phyloP scores from a whole-genome alignment of 2,888 invertebrate species.

The Perizoma affinitatum region DNA sequence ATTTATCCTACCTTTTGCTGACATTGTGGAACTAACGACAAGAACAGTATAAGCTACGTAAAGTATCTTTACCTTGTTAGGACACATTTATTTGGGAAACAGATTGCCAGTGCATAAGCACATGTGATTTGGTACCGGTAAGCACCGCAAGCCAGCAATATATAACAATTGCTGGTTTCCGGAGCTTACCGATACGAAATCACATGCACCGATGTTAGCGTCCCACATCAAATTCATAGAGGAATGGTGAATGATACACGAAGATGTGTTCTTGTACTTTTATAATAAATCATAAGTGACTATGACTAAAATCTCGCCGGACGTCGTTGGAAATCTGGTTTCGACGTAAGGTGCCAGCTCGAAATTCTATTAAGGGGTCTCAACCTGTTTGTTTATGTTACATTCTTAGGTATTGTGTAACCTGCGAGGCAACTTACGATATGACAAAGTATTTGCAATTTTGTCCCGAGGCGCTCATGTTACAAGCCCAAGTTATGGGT shows the following conservation, averaged over 20 bases:
- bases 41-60: slow-evolving; percentile 43
- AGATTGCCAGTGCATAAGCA: slow-evolving; percentile 1
- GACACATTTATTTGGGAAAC: slow-evolving; percentile 26
- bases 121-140: no score
- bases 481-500: slow-evolving; percentile 56
- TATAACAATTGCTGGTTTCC: no score
- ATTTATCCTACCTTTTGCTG: slow-evolving; percentile 42
- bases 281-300: no score
- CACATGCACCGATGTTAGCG: no score
- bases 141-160: no score
- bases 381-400: slow-evolving; percentile 72
- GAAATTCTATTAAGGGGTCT: slow-evolving; percentile 73
- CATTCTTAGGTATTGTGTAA: slow-evolving; percentile 65
- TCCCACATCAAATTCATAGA: no score
- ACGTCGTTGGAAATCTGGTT: slow-evolving; percentile 7
- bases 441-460: slow-evolving; percentile 66
- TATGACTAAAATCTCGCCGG: no score
- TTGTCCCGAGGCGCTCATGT: slow-evolving; percentile 53
- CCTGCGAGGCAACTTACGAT: slow-evolving; percentile 47
- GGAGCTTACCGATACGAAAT: no score
- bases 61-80: slow-evolving; percentile 60
- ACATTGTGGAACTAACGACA: slow-evolving; percentile 42
- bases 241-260: no score
- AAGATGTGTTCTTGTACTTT: no score
- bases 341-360: slow-evolving; percentile 52